Evolutionary conservation across 1,140 invertebrate genomes (phyloP).

Genomic region (Caenorhabditis inopinata): DNA sequence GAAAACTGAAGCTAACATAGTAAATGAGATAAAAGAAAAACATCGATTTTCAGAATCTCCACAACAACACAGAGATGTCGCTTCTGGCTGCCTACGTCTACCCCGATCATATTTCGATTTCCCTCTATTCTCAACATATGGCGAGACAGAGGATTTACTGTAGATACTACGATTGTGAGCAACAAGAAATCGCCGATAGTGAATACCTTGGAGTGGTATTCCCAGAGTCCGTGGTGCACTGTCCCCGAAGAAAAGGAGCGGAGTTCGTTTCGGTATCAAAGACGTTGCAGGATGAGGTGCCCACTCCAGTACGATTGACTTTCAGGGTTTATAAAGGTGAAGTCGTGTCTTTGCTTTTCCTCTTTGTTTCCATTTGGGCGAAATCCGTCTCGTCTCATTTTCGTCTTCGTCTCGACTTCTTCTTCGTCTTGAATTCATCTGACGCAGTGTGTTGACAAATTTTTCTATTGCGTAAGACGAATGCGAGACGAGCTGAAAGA

Average conservation of each 20-base stretch:
- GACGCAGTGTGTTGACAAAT: too few species aligned
- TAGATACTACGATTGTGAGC: not conserved
- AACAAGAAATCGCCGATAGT: not conserved
- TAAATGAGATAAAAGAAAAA: too few species aligned
- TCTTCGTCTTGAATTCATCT: too few species aligned
- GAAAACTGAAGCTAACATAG: too few species aligned
- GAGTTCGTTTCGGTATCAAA: slow-evolving; percentile 14
- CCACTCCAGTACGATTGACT: not conserved
- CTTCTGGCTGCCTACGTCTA: not conserved
- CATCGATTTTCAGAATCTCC: not conserved
- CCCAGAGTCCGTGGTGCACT: slow-evolving; percentile 9
- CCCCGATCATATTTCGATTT: not conserved
- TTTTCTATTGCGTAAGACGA: too few species aligned
- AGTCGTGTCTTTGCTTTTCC: not conserved
- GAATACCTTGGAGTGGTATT: not conserved
- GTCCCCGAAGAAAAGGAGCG: not conserved
- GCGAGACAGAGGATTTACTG: not conserved
- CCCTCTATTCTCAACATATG: not conserved
- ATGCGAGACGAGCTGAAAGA: too few species aligned
- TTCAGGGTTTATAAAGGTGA: not conserved
- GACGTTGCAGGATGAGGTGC: not conserved
- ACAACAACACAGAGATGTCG: not conserved
- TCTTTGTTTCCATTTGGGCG: too few species aligned
- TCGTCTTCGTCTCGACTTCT: too few species aligned
- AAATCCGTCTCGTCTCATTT: too few species aligned